Evolutionary conservation across 1,140 invertebrate species (phyloP).

Genomic region (Achroia grisella): DNA sequence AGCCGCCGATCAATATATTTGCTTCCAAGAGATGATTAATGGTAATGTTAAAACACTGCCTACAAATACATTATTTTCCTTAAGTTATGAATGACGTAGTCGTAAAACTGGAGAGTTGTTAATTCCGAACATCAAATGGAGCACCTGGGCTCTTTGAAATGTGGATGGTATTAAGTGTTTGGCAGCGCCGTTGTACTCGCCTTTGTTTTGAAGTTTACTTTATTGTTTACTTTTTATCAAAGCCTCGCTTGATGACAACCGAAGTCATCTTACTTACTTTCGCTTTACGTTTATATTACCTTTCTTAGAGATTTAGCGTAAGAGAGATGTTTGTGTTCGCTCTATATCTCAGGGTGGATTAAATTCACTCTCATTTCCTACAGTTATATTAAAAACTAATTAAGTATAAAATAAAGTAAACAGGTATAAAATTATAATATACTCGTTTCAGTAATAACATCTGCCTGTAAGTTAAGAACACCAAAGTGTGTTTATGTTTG

Average conservation of each 20-base stretch:
- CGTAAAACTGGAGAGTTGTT: slow-evolving; percentile 15
- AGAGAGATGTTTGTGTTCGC: no score
- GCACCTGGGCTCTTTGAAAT: slow-evolving; percentile 24
- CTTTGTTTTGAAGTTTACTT: slow-evolving; percentile 9
- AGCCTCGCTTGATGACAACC: no score
- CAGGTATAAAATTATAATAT: slow-evolving; percentile 4
- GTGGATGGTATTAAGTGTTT: slow-evolving; percentile 17
- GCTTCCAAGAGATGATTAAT: slow-evolving; percentile 4
- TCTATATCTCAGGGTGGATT: no score
- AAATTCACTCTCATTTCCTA: no score
- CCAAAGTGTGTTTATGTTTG: no score
- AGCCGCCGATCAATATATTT: slow-evolving; percentile 7
- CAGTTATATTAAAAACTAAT: neutral
- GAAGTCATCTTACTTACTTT: no score
- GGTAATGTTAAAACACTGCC: neutral
- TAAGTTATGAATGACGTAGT: slow-evolving; percentile 15
- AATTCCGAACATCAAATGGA: slow-evolving; percentile 9
- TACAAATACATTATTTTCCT: slow-evolving; percentile 7
- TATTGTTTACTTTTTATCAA: slow-evolving; percentile 2
- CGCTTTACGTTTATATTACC: no score
- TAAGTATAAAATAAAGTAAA: no score
- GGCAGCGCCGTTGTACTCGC: slow-evolving; percentile 6
- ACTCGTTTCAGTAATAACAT: neutral
- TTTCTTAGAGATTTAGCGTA: no score
- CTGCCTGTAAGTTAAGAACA: no score